Percentiles rank a stretch among this genome's conserved stretches.
Conservation (phyloP, 2,113 vertebrate species). For the Rhadina sibilatrix region DNA sequence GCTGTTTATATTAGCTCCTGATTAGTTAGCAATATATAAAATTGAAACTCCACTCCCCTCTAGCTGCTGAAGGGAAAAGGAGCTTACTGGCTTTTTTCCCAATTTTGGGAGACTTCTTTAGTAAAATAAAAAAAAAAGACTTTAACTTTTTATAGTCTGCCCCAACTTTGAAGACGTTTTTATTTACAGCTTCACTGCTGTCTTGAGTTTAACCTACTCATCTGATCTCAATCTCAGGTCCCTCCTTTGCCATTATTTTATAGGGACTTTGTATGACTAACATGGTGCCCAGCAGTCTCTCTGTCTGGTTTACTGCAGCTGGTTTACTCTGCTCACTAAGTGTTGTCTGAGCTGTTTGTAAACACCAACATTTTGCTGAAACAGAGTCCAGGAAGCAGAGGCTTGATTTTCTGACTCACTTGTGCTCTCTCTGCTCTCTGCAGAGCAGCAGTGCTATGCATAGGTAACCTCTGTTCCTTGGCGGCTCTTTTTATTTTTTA, state of each 20-base stretch:
- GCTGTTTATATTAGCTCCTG: neutral
- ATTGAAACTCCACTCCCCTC: slow-evolving; percentile 54
- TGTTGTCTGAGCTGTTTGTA: neutral
- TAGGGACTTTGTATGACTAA: neutral
- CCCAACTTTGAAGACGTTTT: neutral
- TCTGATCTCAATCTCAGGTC: neutral
- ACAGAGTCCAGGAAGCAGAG: neutral
- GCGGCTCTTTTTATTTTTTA: neutral
- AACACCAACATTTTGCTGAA: neutral
- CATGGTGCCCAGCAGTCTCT: neutral
- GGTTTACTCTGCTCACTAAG: neutral
- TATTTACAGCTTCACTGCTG: neutral
- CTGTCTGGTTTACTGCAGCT: neutral
- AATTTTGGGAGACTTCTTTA: neutral
- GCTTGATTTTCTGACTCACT: neutral
- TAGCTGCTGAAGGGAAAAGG: slow-evolving; percentile 42
- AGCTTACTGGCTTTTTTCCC: neutral
- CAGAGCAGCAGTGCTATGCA: neutral
- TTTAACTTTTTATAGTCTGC: neutral
- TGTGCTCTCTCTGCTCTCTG: neutral
- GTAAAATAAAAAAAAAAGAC: neutral
- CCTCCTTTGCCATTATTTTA: neutral
- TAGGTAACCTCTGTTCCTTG: neutral
- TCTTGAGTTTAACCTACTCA: neutral
- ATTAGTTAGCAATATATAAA: slow-evolving; percentile 23